Conservation (phyloP, 2,888 invertebrate species). For the Dyspetes luteomarginatus region DNA sequence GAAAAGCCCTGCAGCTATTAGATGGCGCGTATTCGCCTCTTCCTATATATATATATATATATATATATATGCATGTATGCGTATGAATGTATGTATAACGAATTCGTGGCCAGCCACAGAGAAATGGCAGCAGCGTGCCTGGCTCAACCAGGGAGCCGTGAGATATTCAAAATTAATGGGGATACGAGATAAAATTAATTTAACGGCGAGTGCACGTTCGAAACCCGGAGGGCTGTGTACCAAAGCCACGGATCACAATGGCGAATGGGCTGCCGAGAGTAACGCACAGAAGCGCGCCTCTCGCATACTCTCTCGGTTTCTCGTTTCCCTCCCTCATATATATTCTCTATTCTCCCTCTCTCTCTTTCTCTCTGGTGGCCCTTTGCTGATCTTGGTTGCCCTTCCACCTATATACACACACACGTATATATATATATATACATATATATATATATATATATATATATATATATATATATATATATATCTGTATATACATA, state of each 20-base stretch:
- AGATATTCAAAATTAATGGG: slow-evolving; percentile 79
- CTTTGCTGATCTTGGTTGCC: slow-evolving; percentile 41
- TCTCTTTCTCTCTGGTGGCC: slow-evolving; percentile 34
- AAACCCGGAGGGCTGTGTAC: slow-evolving; percentile 79
- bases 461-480: slow-evolving; percentile 30
- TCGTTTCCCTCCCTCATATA: slow-evolving; percentile 41
- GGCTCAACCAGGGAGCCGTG: slow-evolving; percentile 46
- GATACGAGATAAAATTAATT: slow-evolving; percentile 83
- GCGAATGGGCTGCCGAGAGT: slow-evolving; percentile 75
- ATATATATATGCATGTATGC: neutral
- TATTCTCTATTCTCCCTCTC: slow-evolving; percentile 46
- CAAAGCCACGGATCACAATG: slow-evolving; percentile 82
- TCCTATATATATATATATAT: neutral
- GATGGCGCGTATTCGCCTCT: neutral
- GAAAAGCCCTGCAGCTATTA: slow-evolving; percentile 58
- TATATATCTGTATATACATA: neutral
- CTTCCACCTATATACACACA: slow-evolving; percentile 23
- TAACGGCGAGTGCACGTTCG: slow-evolving; percentile 79
- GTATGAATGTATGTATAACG: neutral
- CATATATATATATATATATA: neutral
- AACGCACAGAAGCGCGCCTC: slow-evolving; percentile 63
- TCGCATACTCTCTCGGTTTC: slow-evolving; percentile 73
- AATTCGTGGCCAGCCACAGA: slow-evolving; percentile 9
- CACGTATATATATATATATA: neutral
- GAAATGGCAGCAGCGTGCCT: slow-evolving; percentile 29